Base-by-base conservation (phyloP, 37 sponge, comb jelly and placozoan genomes). In the Diacarnus erythraeanus region DNA sequence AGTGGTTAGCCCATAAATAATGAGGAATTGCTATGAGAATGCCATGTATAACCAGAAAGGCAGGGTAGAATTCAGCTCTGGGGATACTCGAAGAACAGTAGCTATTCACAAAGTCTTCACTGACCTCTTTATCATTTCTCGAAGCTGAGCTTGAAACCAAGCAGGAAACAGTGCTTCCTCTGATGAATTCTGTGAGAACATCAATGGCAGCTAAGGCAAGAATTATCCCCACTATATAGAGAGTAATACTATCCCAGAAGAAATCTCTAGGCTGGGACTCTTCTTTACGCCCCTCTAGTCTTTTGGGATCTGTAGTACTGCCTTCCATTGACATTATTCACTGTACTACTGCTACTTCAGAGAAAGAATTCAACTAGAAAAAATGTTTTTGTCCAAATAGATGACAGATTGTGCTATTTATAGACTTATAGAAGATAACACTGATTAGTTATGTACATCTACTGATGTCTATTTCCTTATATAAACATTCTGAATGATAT, bases 181-280 rank as follows among this genome's bases (percentile, higher is more conserved):
- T 69, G 15, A 87, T 69, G 65, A 67, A 89, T 30, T 89, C 89
- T 18, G 75, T 42, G 56, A 89, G n/a, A 3, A 60, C 76, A 41
- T 83, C 89, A 34, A 83, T 57, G 17, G 75, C 80, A 1, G 84
- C 71, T 1, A 89, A 75, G 0, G 58, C 89, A 20, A 89, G 26
- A 0, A 89, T 83, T 12, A 74, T 76, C 0, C 77, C 76, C 44
- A 89, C 89, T 29, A 89, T 60, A 51, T 79, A 89, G 43, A 89
- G 84, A 1, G 69, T 68, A 39, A 83, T 67, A 1, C 76, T 74
- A 69, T 89, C 89, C 89, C 89, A 89, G 47, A 89, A 89, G 84
- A 89, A 89, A 26, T 83, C 84, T 54, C 84, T 64, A 15, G 79
- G 76, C 25, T 71, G 58, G 17, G 47, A 59, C 15, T 70, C 87